These are phyloP conservation scores for Oncorhynchus gorbuscha DNA, from an alignment of 2,113 vertebrate species.

Conservation along the genomic window DNA sequence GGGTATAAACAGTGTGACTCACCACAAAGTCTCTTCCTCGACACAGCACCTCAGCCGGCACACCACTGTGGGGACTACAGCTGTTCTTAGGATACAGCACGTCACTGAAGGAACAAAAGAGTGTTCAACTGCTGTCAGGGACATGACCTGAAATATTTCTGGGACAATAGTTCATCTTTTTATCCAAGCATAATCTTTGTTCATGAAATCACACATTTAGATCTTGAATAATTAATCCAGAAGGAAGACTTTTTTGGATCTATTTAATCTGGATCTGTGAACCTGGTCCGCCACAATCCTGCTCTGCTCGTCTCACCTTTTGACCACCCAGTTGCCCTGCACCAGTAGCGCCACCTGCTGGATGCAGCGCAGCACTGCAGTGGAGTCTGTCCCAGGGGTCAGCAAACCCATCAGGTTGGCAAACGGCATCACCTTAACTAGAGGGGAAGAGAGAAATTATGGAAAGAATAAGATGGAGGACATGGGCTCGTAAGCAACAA, in stretches of 20 bases:
- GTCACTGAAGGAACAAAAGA: slow-evolving; percentile 74
- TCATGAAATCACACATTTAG: no score
- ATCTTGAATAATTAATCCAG: no score
- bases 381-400: slow-evolving; percentile 85
- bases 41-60: slow-evolving; percentile 93
- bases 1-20: slow-evolving; percentile 58
- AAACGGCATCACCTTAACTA: slow-evolving; percentile 95
- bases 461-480: neutral
- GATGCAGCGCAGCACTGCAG: slow-evolving; percentile 89
- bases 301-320: slow-evolving; percentile 79
- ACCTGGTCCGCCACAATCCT: neutral
- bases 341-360: slow-evolving; percentile 98
- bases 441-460: neutral
- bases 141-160: no score
- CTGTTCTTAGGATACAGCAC: slow-evolving; percentile 95
- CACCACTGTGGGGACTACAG: slow-evolving; percentile 92
- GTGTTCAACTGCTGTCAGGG: no score
- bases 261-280: no score
- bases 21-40: slow-evolving; percentile 95
- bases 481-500: neutral
- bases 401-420: slow-evolving; percentile 95
- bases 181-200: no score
- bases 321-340: slow-evolving; percentile 98
- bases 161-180: no score
- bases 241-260: no score